Evolutionary conservation across 2,113 vertebrate species (phyloP).

Genomic region (Suncus etruscus): DNA sequence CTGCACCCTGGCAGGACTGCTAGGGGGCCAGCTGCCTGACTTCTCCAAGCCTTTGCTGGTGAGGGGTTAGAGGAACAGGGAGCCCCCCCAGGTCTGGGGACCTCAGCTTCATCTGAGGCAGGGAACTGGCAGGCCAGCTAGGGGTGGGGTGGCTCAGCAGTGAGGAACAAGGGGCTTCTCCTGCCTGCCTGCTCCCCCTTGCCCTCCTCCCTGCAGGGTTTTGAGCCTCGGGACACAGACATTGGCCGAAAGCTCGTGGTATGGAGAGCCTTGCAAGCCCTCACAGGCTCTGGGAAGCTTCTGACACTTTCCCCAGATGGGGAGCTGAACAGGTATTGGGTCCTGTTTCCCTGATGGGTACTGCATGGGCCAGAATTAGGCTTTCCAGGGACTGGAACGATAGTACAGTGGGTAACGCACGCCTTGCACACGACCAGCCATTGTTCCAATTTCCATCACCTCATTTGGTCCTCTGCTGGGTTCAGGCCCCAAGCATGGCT

Average conservation of each 20-base stretch:
- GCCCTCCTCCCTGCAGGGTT: conserved; percentile 89
- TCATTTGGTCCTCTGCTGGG: no score
- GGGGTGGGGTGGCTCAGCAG: neutral
- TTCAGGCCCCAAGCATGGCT: no score
- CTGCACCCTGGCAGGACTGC: conserved; percentile 92
- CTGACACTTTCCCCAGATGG: conserved; percentile 90
- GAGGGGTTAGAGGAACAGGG: conserved; percentile 70
- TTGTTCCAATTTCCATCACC: no score
- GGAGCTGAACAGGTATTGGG: conserved; percentile 87
- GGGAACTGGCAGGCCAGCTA: neutral
- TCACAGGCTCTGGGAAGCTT: conserved; percentile 92
- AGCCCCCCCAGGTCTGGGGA: neutral
- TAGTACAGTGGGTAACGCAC: neutral
- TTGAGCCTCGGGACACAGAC: conserved; percentile 95
- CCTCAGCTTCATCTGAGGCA: neutral
- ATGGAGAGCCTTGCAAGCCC: conserved; percentile 91
- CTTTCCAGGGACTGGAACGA: neutral
- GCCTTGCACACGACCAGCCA: no score
- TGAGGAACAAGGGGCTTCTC: neutral
- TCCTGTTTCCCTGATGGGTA: conserved; percentile 4
- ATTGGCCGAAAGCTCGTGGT: conserved; percentile 92
- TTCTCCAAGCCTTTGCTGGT: conserved; percentile 96
- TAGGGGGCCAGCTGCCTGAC: conserved; percentile 93
- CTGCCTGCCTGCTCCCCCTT: neutral
- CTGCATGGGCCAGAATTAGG: neutral